phyloP scores from a whole-genome alignment of 2,888 invertebrate species.

The Chorisops tibialis region DNA sequence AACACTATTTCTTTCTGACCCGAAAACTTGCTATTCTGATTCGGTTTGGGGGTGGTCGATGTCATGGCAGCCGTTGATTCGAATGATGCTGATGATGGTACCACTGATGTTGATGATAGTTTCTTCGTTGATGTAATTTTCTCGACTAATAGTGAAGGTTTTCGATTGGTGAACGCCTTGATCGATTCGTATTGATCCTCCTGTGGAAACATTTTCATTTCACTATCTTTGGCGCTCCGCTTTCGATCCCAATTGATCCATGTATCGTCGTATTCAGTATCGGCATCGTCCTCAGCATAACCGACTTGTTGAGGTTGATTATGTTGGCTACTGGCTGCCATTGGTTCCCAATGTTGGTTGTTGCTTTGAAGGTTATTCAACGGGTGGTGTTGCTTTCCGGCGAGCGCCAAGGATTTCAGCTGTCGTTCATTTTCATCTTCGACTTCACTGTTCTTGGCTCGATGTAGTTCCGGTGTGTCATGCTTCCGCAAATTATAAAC shows the following conservation, averaged over 20 bases:
- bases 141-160: slow-evolving; percentile 20
- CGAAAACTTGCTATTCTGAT: slow-evolving; percentile 55
- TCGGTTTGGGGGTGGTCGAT: slow-evolving; percentile 52
- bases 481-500: slow-evolving; percentile 24
- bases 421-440: slow-evolving; percentile 67
- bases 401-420: slow-evolving; percentile 60
- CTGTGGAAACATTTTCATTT: slow-evolving; percentile 12
- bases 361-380: slow-evolving; percentile 1
- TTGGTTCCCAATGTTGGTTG: background rate
- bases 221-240: slow-evolving; percentile 40
- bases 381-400: slow-evolving; percentile 47
- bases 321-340: slow-evolving; percentile 3
- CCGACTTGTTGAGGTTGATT: slow-evolving; percentile 11
- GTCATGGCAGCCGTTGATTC: slow-evolving; percentile 19
- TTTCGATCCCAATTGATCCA: slow-evolving; percentile 53
- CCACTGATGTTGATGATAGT: slow-evolving; percentile 2
- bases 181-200: slow-evolving; percentile 27
- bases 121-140: slow-evolving; percentile 7
- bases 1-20: slow-evolving; percentile 66
- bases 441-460: slow-evolving; percentile 39
- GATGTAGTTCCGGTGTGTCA: background rate
- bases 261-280: slow-evolving; percentile 48
- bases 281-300: slow-evolving; percentile 36
- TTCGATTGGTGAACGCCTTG: slow-evolving; percentile 33
- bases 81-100: slow-evolving; percentile 20